Conservation (phyloP, 2,113 vertebrate species). For the Pygoscelis adeliae region DNA sequence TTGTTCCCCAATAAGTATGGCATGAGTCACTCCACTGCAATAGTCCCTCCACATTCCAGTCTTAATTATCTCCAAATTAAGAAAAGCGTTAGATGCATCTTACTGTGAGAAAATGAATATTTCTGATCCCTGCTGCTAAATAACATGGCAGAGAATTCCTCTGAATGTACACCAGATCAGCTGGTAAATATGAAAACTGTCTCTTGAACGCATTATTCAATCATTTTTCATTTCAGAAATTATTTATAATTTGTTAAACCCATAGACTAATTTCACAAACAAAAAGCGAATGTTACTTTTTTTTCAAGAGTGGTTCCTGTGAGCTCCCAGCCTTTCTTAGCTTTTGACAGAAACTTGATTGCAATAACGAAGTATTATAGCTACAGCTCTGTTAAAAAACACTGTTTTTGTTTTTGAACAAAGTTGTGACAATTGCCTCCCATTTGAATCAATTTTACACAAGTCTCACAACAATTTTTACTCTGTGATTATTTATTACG, state of each 20-base stretch:
- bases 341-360: constrained; percentile 32
- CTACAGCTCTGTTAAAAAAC: background rate
- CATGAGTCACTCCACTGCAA: constrained; percentile 47
- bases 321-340: background rate
- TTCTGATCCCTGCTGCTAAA: constrained; percentile 63
- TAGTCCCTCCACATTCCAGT: constrained; percentile 28
- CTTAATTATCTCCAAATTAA: constrained; percentile 69
- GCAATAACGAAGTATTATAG: background rate
- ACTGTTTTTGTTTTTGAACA: background rate
- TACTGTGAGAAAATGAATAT: constrained; percentile 53
- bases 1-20: constrained; percentile 36
- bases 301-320: background rate
- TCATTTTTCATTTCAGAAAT: constrained; percentile 43
- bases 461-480: background rate
- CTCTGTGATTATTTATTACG: background rate
- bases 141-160: constrained; percentile 38
- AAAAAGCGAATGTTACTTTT: constrained; percentile 19
- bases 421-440: constrained; percentile 1
- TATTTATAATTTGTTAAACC: constrained; percentile 54
- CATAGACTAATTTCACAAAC: constrained; percentile 10
- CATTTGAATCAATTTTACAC: constrained; percentile 12
- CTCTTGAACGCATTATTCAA: constrained; percentile 36
- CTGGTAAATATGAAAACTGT: constrained; percentile 40
- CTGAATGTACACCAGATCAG: constrained; percentile 16
- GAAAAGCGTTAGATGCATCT: constrained; percentile 53